These are phyloP conservation scores for Brachypteracias leptosomus DNA, from an alignment of 2,113 vertebrate genomes.

Conservation along the genomic window DNA sequence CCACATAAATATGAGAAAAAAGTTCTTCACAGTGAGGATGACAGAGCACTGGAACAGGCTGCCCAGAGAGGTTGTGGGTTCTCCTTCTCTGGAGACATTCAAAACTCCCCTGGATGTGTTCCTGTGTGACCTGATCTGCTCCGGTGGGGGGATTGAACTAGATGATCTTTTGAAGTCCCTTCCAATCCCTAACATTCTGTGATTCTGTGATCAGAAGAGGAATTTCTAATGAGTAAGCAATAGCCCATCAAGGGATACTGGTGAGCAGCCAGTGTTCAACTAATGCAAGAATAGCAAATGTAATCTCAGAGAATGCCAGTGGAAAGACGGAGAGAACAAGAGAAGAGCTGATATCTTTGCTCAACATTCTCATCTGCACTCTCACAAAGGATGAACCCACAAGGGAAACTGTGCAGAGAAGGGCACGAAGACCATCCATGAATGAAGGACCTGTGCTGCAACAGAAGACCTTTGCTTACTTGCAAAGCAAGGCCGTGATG, in stretches of 20 bases:
- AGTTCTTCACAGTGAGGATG: too few species aligned
- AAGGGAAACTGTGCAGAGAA: background rate
- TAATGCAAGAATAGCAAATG: background rate
- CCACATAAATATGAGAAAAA: too few species aligned
- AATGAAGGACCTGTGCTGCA: background rate
- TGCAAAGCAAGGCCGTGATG: background rate
- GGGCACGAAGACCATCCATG: background rate
- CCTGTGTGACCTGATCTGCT: too few species aligned
- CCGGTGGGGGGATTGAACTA: too few species aligned
- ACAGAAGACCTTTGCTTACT: background rate
- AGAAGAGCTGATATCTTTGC: background rate
- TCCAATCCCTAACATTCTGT: too few species aligned
- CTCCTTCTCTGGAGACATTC: too few species aligned
- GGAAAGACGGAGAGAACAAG: constrained; percentile 18
- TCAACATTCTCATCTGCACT: background rate
- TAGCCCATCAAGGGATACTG: background rate
- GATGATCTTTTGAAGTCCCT: too few species aligned
- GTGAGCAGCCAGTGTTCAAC: background rate
- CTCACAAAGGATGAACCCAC: background rate
- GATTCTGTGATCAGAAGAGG: background rate
- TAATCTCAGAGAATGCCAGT: background rate
- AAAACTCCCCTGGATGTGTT: too few species aligned
- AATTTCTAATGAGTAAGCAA: background rate
- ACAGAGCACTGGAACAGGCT: too few species aligned
- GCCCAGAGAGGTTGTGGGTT: too few species aligned